Evolutionary conservation across 2,888 invertebrate genomes (phyloP), one percentile per base, ranked within the genome.

Genomic region (Heliconius ismenius): DNA sequence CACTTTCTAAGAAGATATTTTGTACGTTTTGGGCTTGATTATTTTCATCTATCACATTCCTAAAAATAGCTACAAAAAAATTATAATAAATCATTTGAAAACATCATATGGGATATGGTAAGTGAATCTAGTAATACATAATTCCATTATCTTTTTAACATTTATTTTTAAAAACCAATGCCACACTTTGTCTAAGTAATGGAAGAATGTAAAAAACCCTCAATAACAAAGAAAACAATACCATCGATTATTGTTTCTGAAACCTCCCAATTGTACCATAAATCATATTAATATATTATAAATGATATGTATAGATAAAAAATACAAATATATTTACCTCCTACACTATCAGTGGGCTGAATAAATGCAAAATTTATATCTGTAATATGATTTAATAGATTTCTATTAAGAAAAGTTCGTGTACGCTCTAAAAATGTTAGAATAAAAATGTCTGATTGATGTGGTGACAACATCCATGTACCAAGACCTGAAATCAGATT

Each of bases 311-410:
- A 6, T 32, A 32, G 32, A 32, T 32, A 18, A 43, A 43, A 43
- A 4, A 43, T 39, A 39, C 28, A 65, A n/a, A 60, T 13, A 26
- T 15, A 80, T 76, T 74, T 80, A 88, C 89, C 87, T 79, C 81
- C 79, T 18, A 87, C 82, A 54, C 82, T 81, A 13, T 82, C 81
- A 15, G 83, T 82, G 0, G 86, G 83, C 60, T 78, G 86, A 73
- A 96, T 95, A 86, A 95, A 96, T 0, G 96, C 94, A 83, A 96
- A 95, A 88, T 96, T 95, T 18, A 96, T 92, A 79, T 95, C 95
- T 0, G 95, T 93, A 0, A 96, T 88, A 80, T 95, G 90, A 7
- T 87, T 84, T 15, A 96, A 84, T 78, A 94, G 84, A 64, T 89
- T 92, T 10, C 80, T 81, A 39, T 86, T 85, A 11, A 96, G 85